These are phyloP conservation scores for Lepeophtheirus salmonis DNA, from an alignment of 1,140 invertebrate species.

Conservation along the genomic window DNA sequence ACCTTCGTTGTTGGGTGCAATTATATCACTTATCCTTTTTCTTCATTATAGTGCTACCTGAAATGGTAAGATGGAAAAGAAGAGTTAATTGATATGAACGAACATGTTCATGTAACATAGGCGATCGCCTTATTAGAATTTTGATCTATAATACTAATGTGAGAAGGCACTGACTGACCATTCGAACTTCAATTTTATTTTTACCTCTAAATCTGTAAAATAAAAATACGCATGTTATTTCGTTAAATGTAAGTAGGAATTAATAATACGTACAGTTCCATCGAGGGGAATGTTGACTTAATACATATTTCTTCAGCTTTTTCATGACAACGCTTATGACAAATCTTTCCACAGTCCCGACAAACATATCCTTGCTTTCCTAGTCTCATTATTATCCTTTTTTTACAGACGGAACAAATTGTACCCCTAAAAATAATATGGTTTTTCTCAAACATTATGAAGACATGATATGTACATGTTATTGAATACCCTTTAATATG, in stretches of 20 bases:
- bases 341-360: conserved; percentile 64
- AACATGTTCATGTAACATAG: too few relatives aligned
- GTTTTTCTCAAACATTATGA: background rate
- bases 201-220: background rate
- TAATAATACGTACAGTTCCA: conserved; percentile 63
- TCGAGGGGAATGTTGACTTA: conserved; percentile 63
- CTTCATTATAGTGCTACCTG: background rate
- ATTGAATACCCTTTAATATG: background rate
- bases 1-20: too few relatives aligned
- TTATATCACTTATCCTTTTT: background rate
- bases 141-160: too few relatives aligned
- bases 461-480: too few relatives aligned
- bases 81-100: background rate
- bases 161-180: too few relatives aligned
- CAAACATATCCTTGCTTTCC: conserved; percentile 87
- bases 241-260: background rate
- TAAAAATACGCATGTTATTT: background rate
- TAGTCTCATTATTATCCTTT: conserved; percentile 51
- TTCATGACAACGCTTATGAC: conserved; percentile 85
- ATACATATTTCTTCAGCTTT: conserved; percentile 56
- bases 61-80: background rate
- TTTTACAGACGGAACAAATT: conserved; percentile 54
- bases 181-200: background rate
- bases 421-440: conserved; percentile 12
- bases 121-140: too few relatives aligned